Evolutionary conservation across 2,113 vertebrate genomes (phyloP).

Genomic region (Athene cunicularia): DNA sequence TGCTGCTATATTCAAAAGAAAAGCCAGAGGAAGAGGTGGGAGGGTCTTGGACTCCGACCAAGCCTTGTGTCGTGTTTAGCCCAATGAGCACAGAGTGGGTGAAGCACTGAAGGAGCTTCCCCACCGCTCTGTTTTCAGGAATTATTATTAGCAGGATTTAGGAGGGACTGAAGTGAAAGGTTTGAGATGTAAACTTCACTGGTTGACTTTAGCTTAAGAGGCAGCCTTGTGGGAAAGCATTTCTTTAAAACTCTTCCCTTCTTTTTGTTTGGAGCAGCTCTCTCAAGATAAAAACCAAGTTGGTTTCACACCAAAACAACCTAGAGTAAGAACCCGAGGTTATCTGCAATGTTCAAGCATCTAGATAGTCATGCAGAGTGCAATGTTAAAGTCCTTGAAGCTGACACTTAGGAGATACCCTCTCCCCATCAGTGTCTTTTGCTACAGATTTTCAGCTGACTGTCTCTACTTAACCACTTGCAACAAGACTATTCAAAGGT

Average conservation of each 20-base stretch:
- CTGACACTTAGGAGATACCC: neutral
- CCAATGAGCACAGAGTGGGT: neutral
- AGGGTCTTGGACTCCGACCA: conserved; percentile 38
- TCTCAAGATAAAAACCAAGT: neutral
- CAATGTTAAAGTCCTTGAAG: neutral
- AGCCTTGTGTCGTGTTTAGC: neutral
- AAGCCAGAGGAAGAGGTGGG: conserved; percentile 34
- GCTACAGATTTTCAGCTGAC: neutral
- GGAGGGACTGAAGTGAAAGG: neutral
- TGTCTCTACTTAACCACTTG: neutral
- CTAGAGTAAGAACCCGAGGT: neutral
- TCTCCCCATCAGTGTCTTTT: neutral
- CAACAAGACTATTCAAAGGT: neutral
- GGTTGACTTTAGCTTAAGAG: neutral
- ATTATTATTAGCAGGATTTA: neutral
- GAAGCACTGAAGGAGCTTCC: neutral
- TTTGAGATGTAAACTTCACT: neutral
- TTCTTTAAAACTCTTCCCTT: neutral
- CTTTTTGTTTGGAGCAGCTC: neutral
- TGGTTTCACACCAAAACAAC: neutral
- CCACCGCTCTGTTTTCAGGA: neutral
- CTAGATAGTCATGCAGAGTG: neutral
- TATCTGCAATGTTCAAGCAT: neutral
- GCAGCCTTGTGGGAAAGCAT: neutral
- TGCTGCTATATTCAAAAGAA: conserved; percentile 9